Evolutionary conservation across 2,113 vertebrate species (phyloP).

Genomic region (Astur gentilis): DNA sequence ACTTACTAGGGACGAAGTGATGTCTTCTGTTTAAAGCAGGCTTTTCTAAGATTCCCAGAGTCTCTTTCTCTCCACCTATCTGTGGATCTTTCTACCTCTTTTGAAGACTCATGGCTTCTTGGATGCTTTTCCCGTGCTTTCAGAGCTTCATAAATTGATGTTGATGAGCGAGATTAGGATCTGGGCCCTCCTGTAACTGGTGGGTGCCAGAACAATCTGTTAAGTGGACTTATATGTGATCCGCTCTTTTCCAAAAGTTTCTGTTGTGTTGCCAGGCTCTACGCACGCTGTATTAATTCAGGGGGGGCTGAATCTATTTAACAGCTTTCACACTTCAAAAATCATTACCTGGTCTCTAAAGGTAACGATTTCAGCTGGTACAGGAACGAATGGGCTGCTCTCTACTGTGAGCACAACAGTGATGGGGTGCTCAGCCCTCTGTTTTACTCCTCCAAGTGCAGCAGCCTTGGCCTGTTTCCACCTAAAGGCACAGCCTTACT

Average conservation of each 20-base stretch:
- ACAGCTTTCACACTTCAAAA: neutral
- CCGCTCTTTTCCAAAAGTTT: neutral
- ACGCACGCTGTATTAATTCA: neutral
- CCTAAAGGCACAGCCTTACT: neutral
- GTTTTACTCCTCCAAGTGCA: neutral
- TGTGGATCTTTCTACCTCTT: neutral
- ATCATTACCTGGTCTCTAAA: neutral
- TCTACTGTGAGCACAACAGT: accelerated
- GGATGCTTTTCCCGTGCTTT: neutral
- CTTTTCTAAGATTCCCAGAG: neutral
- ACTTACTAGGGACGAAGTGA: neutral
- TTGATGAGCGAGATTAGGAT: neutral
- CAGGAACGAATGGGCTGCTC: neutral
- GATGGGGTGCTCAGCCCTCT: neutral
- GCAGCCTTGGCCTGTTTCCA: neutral
- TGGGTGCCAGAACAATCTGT: neutral
- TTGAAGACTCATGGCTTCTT: neutral
- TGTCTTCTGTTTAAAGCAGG: neutral
- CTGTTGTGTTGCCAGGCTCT: neutral
- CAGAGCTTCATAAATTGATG: neutral
- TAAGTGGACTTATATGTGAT: neutral
- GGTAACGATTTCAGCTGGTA: neutral
- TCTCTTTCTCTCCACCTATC: neutral
- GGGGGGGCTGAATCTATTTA: neutral
- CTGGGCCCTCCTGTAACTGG: neutral